Evolutionary conservation across 2,797 vertebrate species (phyloP).

Genomic region (Momotus momota): DNA sequence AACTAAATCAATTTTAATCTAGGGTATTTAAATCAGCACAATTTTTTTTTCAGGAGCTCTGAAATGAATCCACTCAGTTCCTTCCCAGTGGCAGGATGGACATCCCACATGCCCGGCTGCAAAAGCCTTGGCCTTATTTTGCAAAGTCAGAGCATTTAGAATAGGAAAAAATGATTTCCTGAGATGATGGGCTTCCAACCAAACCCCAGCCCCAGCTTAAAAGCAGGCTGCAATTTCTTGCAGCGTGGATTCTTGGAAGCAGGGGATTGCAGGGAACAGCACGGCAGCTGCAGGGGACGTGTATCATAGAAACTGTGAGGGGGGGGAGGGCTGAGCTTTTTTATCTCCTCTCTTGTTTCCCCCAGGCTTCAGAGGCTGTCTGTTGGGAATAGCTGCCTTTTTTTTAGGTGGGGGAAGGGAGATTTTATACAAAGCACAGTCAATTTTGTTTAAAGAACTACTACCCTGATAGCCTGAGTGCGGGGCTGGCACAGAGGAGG

Average conservation of each 20-base stretch:
- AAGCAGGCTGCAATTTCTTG: background rate
- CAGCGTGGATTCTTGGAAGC: background rate
- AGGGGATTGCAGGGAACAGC: background rate
- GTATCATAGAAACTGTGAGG: background rate
- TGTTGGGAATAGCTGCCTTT: constrained; percentile 8
- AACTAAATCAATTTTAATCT: constrained; percentile 41
- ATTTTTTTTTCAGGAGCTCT: background rate
- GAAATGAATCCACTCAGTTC: background rate
- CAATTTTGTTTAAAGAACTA: constrained; percentile 2
- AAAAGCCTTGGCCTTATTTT: background rate
- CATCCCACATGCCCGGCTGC: background rate
- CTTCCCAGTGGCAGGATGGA: background rate
- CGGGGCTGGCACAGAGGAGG: background rate
- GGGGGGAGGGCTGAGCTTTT: background rate
- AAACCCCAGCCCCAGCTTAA: background rate
- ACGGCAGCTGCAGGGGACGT: background rate
- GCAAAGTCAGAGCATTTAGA: background rate
- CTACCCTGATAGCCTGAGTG: background rate
- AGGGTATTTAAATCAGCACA: constrained; percentile 12
- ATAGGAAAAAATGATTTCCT: background rate
- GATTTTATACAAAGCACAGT: background rate
- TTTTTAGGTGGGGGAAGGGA: constrained; percentile 17
- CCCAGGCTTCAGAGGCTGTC: background rate
- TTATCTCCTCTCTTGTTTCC: background rate
- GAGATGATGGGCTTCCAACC: background rate